Conservation (phyloP, 2,797 vertebrate genomes). For the Typhlichthys subterraneus region DNA sequence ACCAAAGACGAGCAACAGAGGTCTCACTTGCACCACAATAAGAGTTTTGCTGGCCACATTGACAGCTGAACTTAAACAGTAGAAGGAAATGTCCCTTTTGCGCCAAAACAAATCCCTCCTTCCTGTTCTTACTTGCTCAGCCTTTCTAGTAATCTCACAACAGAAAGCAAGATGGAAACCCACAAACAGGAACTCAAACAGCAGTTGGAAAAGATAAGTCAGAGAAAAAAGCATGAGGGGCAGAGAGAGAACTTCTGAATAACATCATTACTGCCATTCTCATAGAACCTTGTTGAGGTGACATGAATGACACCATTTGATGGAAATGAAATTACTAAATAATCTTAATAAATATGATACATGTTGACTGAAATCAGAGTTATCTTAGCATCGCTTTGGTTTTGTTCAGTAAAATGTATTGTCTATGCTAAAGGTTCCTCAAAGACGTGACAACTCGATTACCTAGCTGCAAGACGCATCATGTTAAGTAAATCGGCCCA, state of each 20-base stretch:
- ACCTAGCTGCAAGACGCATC: no score
- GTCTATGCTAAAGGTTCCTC: no score
- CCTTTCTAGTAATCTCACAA: conserved; percentile 12
- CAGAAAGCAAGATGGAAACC: neutral
- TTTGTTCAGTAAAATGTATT: no score
- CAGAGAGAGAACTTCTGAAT: neutral
- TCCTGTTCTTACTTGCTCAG: conserved; percentile 8
- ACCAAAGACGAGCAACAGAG: conserved; percentile 50
- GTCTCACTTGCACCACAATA: conserved; percentile 26
- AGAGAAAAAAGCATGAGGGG: neutral
- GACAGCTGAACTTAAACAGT: conserved; percentile 4
- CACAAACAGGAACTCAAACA: conserved; percentile 3
- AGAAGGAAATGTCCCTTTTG: conserved; percentile 12
- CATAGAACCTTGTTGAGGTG: neutral
- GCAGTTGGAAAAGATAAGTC: neutral
- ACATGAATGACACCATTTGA: neutral
- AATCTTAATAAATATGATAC: no score
- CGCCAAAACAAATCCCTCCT: conserved; percentile 30
- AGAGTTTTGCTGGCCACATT: neutral
- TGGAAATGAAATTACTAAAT: neutral
- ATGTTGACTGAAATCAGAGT: no score
- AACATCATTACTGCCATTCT: neutral
- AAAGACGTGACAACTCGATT: no score
- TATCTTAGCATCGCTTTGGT: no score
- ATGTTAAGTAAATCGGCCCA: no score